Evolutionary conservation across 1,140 invertebrate genomes (phyloP).

Genomic region (Neodiprion lecontei): DNA sequence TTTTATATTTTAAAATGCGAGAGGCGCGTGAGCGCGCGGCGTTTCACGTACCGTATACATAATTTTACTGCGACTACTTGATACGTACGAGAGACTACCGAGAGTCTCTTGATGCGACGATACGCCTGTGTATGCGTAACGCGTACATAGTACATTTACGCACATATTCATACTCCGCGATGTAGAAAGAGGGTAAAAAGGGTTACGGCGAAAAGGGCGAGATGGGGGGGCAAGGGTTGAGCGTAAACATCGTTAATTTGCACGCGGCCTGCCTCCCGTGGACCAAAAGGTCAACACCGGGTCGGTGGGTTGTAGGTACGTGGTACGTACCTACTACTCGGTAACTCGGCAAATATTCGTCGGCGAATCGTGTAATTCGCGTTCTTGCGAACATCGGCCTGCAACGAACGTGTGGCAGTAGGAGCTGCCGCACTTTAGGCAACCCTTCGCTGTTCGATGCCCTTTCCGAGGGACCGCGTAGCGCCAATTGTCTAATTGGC

Average conservation of each 20-base stretch:
- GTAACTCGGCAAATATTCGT: conserved; percentile 47
- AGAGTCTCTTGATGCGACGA: no score
- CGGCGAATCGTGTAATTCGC: conserved; percentile 36
- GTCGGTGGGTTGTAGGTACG: conserved; percentile 23
- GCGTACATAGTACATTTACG: no score
- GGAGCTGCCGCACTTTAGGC: conserved; percentile 23
- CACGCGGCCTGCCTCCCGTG: conserved; percentile 35
- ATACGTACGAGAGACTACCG: no score
- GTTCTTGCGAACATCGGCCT: conserved; percentile 8
- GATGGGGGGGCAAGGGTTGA: conserved; percentile 43
- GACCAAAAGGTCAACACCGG: conserved; percentile 55
- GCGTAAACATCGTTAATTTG: conserved; percentile 59
- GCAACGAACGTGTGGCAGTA: not conserved
- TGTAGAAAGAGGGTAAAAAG: conserved; percentile 9
- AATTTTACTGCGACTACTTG: no score
- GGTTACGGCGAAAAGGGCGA: conserved; percentile 6
- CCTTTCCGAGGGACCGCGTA: not conserved
- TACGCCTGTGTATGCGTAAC: no score
- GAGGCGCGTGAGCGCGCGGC: no score
- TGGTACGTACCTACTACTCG: conserved; percentile 18
- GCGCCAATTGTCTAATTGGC: conserved; percentile 54
- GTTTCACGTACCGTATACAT: no score
- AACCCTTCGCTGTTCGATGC: not conserved
- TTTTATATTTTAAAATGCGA: no score
- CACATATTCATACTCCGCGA: not conserved